Evolutionary conservation across 2,113 vertebrate genomes (phyloP).

Genomic region (Lamprologus lemairii): DNA sequence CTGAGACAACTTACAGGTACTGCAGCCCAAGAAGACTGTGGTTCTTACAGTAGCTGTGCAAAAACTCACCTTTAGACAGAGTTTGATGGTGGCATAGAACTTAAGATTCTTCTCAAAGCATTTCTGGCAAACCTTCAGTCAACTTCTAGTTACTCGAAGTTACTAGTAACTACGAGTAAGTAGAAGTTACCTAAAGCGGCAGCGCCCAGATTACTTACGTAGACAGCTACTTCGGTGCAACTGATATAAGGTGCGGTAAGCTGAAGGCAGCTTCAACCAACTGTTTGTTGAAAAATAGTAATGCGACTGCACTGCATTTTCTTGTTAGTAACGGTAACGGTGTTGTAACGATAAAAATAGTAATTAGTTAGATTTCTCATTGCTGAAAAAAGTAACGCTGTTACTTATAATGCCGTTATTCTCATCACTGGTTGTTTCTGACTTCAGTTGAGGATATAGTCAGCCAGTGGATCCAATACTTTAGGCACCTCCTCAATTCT

Average conservation of each 20-base stretch:
- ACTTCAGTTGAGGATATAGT: not conserved
- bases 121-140: not conserved
- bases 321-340: not conserved
- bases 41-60: not conserved
- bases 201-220: not conserved
- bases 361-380: not conserved
- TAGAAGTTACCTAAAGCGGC: not conserved
- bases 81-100: not conserved
- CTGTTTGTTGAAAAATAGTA: not conserved
- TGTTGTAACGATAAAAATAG: not conserved
- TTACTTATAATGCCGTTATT: not conserved
- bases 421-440: not conserved
- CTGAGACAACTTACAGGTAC: not conserved
- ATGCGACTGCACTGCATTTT: not conserved
- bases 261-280: not conserved
- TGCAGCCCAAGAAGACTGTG: not conserved
- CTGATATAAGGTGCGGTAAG: not conserved
- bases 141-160: not conserved
- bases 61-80: not conserved
- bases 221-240: not conserved
- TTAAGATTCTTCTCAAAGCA: not conserved
- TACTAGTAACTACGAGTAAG: not conserved
- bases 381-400: not conserved
- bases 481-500: not conserved
- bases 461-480: not conserved